phyloP scores from a whole-genome alignment of 2,113 vertebrate species.

The Astur gentilis region DNA sequence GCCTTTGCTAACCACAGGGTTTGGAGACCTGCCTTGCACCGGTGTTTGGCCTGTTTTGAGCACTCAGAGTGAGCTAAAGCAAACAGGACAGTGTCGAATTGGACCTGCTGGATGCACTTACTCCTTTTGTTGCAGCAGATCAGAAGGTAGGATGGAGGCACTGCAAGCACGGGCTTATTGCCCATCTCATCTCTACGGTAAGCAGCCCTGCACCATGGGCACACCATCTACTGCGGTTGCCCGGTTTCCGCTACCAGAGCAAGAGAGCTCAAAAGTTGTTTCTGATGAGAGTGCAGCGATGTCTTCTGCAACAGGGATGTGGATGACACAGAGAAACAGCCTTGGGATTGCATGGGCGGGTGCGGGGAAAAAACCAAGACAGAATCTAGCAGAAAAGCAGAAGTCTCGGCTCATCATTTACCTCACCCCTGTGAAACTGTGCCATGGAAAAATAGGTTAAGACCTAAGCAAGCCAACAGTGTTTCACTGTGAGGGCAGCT shows the following conservation, averaged over 20 bases:
- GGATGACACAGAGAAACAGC: neutral
- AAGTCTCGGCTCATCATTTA: neutral
- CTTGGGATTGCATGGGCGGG: neutral
- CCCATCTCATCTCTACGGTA: neutral
- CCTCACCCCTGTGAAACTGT: neutral
- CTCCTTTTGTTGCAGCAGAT: neutral
- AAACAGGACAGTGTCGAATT: neutral
- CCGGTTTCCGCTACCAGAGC: neutral
- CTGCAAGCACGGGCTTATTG: neutral
- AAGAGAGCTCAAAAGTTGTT: neutral
- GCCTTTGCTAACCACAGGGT: neutral
- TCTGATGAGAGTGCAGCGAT: neutral
- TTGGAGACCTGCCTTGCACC: neutral
- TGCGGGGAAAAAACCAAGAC: neutral
- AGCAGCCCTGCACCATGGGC: neutral
- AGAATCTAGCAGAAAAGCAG: constrained; percentile 26
- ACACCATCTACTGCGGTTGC: neutral
- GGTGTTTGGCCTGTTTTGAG: fast-evolving
- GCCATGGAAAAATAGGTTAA: constrained; percentile 5
- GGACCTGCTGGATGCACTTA: no score
- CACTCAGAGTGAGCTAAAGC: neutral
- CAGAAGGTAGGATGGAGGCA: neutral
- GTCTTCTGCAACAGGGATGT: neutral
- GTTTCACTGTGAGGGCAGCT: neutral
- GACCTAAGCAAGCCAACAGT: neutral